Percentiles rank a stretch among this genome's conserved stretches.
Evolutionary conservation across 2,888 invertebrate species (phyloP).

Genomic region (Eilema sororculum): DNA sequence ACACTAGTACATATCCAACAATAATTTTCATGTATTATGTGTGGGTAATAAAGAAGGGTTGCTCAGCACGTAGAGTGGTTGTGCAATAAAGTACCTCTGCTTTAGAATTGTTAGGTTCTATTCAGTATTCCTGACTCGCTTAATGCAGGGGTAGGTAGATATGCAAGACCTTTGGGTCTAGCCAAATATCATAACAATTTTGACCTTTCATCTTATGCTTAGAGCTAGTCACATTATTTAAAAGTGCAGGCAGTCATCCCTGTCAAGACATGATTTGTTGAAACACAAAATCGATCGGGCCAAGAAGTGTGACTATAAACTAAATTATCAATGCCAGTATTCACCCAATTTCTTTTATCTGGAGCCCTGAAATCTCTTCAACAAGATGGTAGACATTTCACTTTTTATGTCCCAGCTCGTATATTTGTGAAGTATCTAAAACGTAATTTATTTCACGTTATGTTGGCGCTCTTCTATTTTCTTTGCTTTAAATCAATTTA

Average conservation of each 20-base stretch:
- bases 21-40: neutral
- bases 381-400: neutral
- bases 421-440: neutral
- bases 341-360: conserved; percentile 34
- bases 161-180: neutral
- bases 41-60: neutral
- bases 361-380: conserved; percentile 8
- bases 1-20: conserved; percentile 39
- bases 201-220: neutral
- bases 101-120: too few species aligned
- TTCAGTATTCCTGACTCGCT: neutral
- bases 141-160: neutral
- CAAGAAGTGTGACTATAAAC: neutral
- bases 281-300: neutral
- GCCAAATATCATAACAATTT: neutral
- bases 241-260: neutral
- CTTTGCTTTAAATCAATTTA: neutral
- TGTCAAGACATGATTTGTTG: neutral
- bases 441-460: conserved; percentile 2
- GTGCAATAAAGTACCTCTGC: neutral
- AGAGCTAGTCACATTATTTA: too few species aligned
- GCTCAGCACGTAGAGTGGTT: neutral
- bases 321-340: neutral
- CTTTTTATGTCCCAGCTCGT: neutral
- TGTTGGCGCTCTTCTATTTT: neutral